These are phyloP conservation scores for Athetis lepigone DNA, from an alignment of 2,888 invertebrate genomes.

Conservation along the genomic window DNA sequence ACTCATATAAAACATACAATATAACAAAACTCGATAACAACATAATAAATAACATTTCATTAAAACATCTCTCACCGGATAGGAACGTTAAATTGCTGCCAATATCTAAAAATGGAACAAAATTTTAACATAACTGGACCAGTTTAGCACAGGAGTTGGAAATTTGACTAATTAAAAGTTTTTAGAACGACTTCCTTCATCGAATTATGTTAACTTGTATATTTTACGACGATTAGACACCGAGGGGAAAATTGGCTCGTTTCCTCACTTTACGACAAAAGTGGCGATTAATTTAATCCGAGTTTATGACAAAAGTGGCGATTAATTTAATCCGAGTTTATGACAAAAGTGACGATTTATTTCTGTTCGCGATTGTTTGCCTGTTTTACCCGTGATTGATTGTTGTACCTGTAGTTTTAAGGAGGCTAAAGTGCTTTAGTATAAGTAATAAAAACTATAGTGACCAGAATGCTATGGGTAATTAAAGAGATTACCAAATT, in stretches of 20 bases:
- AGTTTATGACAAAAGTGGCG: slow-evolving; percentile 31
- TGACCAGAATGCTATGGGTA: too few relatives aligned
- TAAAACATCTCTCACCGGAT: not conserved
- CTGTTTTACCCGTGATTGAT: not conserved
- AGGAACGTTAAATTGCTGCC: slow-evolving; percentile 18
- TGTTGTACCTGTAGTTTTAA: slow-evolving; percentile 15
- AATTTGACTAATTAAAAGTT: slow-evolving; percentile 60
- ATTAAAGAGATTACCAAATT: too few relatives aligned
- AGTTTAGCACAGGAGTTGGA: slow-evolving; percentile 26
- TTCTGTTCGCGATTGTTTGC: slow-evolving; percentile 3
- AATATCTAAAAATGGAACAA: slow-evolving; percentile 36
- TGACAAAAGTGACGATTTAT: slow-evolving; percentile 32
- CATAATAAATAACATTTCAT: not conserved
- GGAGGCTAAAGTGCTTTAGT: too few relatives aligned
- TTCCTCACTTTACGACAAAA: slow-evolving; percentile 31
- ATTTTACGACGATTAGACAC: slow-evolving; percentile 34
- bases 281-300: slow-evolving; percentile 32
- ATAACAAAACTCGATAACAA: not conserved
- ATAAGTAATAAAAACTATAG: too few relatives aligned
- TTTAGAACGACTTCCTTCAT: slow-evolving; percentile 19
- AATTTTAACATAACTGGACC: slow-evolving; percentile 22
- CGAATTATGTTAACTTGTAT: slow-evolving; percentile 21
- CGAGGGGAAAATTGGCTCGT: slow-evolving; percentile 22
- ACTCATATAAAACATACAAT: not conserved
- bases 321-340: slow-evolving; percentile 35